Evolutionary conservation across 2,797 vertebrate species (phyloP).

Genomic region (Morus bassanus): DNA sequence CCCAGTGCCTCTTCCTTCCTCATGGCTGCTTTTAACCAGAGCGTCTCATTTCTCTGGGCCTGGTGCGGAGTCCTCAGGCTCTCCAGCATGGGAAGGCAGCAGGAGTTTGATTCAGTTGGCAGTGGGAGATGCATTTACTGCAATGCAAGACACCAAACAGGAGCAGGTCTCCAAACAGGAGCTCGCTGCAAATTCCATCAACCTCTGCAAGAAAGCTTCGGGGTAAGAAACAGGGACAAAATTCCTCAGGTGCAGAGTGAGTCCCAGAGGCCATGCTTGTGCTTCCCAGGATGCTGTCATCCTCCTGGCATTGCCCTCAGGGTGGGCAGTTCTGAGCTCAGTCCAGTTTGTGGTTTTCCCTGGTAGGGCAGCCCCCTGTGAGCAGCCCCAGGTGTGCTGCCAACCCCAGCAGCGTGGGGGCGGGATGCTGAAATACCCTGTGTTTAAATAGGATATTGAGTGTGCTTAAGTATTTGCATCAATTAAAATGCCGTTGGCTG

Average conservation of each 20-base stretch:
- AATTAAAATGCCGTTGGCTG: not conserved
- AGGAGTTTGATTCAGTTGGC: not conserved
- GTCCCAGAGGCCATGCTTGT: not conserved
- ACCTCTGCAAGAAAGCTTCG: not conserved
- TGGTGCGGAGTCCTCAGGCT: not conserved
- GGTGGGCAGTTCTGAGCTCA: not conserved
- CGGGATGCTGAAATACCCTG: not conserved
- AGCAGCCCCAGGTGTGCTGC: not conserved
- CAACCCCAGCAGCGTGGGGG: not conserved
- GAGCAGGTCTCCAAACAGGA: not conserved
- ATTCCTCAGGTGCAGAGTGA: not conserved
- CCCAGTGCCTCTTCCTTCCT: not conserved
- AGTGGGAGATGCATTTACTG: not conserved
- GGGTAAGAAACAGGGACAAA: not conserved
- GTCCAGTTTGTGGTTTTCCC: not conserved
- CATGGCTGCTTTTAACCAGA: not conserved
- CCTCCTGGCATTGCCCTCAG: not conserved
- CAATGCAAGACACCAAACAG: not conserved
- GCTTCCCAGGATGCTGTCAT: not conserved
- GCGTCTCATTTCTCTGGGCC: not conserved
- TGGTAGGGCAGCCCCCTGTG: not conserved
- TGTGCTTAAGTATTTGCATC: not conserved
- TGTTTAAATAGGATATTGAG: not conserved
- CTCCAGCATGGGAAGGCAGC: not conserved
- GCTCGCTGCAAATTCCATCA: not conserved